Conservation (phyloP, 2,113 vertebrate genomes). For the Raja brachyura region DNA sequence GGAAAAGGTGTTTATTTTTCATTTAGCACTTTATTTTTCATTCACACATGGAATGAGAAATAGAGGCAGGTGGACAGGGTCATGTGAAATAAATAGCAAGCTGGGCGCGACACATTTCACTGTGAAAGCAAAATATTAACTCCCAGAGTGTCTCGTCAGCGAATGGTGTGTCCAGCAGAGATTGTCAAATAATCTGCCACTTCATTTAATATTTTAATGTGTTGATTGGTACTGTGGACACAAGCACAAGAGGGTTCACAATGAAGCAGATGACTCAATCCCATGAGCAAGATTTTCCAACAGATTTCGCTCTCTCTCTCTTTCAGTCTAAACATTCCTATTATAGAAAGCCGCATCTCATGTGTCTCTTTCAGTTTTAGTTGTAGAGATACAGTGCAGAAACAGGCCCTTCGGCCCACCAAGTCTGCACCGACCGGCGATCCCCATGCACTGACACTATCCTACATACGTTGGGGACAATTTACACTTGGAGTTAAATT, state of each 20-base stretch:
- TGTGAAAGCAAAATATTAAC: background rate
- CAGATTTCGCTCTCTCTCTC: background rate
- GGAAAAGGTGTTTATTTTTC: background rate
- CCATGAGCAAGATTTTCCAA: background rate
- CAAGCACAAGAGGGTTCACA: background rate
- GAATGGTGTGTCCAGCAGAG: background rate
- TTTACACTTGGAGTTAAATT: too few relatives aligned
- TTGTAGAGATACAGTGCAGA: too few relatives aligned
- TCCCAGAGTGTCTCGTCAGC: background rate
- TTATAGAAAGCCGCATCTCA: background rate
- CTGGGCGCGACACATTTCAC: background rate
- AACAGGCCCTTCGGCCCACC: too few relatives aligned
- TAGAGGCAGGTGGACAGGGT: background rate
- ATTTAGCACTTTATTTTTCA: background rate
- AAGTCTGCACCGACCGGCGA: too few relatives aligned
- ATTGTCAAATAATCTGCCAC: background rate
- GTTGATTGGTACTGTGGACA: background rate
- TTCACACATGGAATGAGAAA: background rate
- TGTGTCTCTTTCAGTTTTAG: background rate
- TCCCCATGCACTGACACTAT: too few relatives aligned
- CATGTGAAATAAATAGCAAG: background rate
- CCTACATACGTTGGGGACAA: too few relatives aligned
- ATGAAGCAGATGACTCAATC: background rate
- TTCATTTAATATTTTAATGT: background rate
- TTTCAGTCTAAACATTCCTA: background rate